Evolutionary conservation across 2,888 invertebrate species (phyloP), one percentile per base, ranked within the genome.

Genomic region (Perizoma flavofasciatum): DNA sequence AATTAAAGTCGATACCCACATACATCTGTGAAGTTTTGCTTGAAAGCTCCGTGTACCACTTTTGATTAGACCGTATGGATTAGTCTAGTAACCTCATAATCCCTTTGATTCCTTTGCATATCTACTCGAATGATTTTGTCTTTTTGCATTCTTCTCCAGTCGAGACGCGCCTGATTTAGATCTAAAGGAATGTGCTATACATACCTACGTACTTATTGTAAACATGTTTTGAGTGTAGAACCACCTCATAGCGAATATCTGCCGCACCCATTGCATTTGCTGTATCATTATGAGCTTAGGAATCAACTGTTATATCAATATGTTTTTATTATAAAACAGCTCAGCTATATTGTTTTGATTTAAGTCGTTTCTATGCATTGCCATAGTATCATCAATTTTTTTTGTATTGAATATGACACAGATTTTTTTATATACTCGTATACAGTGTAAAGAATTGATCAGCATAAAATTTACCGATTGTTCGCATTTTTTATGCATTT

Each of bases 131-230:
- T 37, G 44, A 40, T 37, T 22, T 35, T 59, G 59, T 66, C 62
- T 33, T 74, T 74, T 78, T 73, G 74, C 78, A 73, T 72, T 63
- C 70, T 65, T 55, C 37, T 54, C 40, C 49, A 32, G 65, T 58
- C 67, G 59, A 65, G 62, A 47, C 66, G 62, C 63, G 70, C 71
- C 74, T 69, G 71, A 74, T 75, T 74, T 78, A 78, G 75, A 72
- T 65, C 55, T 50, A 64, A 61, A 59, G 67, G 71, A 69, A 72
- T 76, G 67, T 63, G 49, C 22, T 41, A 61, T 49, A 56, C 47
- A 63, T 40, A 37, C 32, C 6, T 45, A 10, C 45, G 22, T 22
- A 22, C 37, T 4, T 37, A 37, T 37, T 6, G 7, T 37, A 9
- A 22, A 34, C 39, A 54, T 54, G 46, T 37, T 45, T 33, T 39